Percentiles rank a stretch among this genome's conserved stretches.
phyloP scores from a whole-genome alignment of 2,797 vertebrate species.

The Yasuhikotakia modesta region DNA sequence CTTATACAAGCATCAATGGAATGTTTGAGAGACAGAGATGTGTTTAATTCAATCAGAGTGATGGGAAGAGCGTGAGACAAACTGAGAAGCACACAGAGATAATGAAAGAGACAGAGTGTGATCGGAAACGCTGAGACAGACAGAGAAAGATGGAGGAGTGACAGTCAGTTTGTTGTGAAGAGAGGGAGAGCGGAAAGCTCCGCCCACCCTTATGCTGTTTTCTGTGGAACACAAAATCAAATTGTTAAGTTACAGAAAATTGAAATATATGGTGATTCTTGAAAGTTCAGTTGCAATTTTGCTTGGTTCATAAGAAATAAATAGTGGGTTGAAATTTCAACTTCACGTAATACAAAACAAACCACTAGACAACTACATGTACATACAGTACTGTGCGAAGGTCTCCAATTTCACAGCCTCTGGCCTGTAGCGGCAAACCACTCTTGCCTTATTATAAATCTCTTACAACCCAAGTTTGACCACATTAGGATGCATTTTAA shows the following conservation, averaged over 20 bases:
- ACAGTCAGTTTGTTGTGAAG: slow-evolving; percentile 22
- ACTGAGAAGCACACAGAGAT: slow-evolving; percentile 28
- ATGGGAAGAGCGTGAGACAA: slow-evolving; percentile 21
- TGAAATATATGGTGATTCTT: too few species aligned
- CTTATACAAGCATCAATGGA: slow-evolving; percentile 36
- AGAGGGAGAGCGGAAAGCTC: not conserved
- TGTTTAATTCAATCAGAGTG: slow-evolving; percentile 36
- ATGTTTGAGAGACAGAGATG: slow-evolving; percentile 24
- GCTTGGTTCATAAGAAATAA: too few species aligned
- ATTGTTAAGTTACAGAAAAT: too few species aligned
- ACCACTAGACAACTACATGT: too few species aligned
- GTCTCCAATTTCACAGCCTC: slow-evolving; percentile 42
- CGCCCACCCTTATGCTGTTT: too few species aligned
- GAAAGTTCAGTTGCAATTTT: too few species aligned
- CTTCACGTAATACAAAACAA: too few species aligned
- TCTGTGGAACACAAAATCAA: too few species aligned
- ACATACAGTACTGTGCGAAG: too few species aligned
- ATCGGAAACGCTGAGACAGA: slow-evolving; percentile 34
- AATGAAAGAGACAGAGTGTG: slow-evolving; percentile 35
- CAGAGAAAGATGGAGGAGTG: slow-evolving; percentile 40
- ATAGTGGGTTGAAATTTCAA: too few species aligned
- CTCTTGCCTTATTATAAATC: slow-evolving; percentile 42
- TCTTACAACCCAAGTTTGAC: slow-evolving; percentile 42
- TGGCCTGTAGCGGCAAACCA: slow-evolving; percentile 33
- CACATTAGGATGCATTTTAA: slow-evolving; percentile 52